Percentiles rank a stretch among this genome's conserved stretches.
These are phyloP conservation scores for Protonibea diacanthus DNA, from an alignment of 2,797 vertebrate species.

Conservation along the genomic window DNA sequence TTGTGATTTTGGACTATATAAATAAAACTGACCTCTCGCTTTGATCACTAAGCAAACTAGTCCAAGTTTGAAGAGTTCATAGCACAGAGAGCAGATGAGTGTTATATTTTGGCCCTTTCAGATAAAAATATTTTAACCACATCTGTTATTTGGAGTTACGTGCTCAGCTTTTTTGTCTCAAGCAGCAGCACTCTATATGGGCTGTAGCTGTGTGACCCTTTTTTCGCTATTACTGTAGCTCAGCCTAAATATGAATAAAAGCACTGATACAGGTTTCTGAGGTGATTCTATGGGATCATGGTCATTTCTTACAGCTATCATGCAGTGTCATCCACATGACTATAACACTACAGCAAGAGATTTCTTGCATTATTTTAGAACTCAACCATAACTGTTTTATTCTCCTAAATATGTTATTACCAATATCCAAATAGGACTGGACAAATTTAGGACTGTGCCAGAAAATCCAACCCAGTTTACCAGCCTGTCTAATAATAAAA, in stretches of 20 bases:
- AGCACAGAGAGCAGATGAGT: not conserved
- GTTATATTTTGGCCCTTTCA: not conserved
- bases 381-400: no score
- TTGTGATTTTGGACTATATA: no score
- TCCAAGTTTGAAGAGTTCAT: not conserved
- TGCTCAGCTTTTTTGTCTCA: no score
- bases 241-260: not conserved
- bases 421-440: not conserved
- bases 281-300: no score
- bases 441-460: not conserved
- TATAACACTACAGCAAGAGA: no score
- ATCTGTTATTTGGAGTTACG: no score
- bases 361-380: no score
- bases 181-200: not conserved
- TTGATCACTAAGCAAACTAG: not conserved
- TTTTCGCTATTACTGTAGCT: not conserved
- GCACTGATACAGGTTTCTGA: no score
- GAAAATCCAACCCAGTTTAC: not conserved
- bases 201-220: not conserved
- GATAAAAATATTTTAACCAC: not conserved
- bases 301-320: no score
- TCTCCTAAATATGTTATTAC: not conserved
- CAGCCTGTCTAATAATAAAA: not conserved
- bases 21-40: no score
- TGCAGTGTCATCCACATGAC: no score